Evolutionary conservation across 2,888 invertebrate species (phyloP).

Genomic region (Calameuta idolon): DNA sequence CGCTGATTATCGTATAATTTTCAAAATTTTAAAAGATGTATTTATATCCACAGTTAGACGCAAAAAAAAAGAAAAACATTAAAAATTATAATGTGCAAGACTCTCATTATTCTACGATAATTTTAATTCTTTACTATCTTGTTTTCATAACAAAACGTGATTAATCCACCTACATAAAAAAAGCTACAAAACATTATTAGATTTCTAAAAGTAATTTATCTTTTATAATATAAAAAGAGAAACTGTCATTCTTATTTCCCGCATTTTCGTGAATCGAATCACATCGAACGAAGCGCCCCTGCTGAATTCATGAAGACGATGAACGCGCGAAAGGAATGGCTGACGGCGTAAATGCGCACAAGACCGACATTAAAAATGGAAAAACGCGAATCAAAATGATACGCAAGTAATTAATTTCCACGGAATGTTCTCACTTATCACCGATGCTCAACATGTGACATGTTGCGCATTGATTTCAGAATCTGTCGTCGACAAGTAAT

Average conservation of each 20-base stretch:
- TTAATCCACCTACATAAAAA: too few relatives aligned
- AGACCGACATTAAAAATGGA: conserved; percentile 5
- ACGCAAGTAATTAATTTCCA: conserved; percentile 5
- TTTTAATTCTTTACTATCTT: too few relatives aligned
- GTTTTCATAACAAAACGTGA: too few relatives aligned
- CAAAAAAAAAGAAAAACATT: too few relatives aligned
- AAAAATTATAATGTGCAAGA: too few relatives aligned
- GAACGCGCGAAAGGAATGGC: conserved; percentile 6
- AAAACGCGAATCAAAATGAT: conserved; percentile 7
- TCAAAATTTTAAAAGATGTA: too few relatives aligned
- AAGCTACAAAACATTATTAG: too few relatives aligned
- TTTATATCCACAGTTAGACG: too few relatives aligned
- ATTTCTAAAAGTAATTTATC: too few relatives aligned
- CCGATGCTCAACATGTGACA: conserved; percentile 1
- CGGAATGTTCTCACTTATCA: not conserved
- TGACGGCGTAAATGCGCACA: conserved; percentile 18
- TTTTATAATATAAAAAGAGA: not conserved
- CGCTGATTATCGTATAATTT: too few relatives aligned
- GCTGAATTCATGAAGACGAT: not conserved
- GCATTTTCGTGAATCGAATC: not conserved
- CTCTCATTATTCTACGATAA: too few relatives aligned
- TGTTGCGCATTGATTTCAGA: conserved; percentile 17
- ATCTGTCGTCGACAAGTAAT: not conserved
- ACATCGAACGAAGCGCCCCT: not conserved
- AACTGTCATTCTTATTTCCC: not conserved